Conservation (phyloP, 2,797 vertebrate genomes). For the Acipenser ruthenus region DNA sequence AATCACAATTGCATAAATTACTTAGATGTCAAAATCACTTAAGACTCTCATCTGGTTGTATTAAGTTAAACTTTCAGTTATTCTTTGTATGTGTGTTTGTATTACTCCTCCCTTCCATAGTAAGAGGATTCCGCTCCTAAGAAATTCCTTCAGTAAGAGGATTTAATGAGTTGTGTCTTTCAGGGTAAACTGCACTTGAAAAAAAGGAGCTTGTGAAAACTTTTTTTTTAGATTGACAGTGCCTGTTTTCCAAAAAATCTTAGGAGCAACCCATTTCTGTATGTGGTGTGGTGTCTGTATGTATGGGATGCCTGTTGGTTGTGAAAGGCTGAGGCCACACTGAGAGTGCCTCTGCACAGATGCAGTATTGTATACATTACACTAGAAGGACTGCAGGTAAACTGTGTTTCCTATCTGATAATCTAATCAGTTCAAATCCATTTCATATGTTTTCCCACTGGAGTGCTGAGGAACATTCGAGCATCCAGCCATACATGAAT, state of each 20-base stretch:
- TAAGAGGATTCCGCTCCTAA: too few species aligned
- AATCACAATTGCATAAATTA: constrained; percentile 3
- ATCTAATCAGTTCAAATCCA: constrained; percentile 14
- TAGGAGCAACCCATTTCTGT: too few species aligned
- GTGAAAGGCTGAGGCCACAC: constrained; percentile 8
- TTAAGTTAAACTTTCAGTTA: constrained; percentile 1
- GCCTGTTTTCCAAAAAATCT: too few species aligned
- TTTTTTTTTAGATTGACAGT: constrained; percentile 4
- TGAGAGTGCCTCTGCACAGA: not conserved
- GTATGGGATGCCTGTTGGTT: not conserved
- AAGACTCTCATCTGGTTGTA: not conserved
- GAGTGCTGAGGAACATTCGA: constrained; percentile 1
- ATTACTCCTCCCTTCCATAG: not conserved
- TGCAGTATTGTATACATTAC: not conserved
- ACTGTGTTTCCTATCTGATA: constrained; percentile 4
- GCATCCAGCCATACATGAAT: constrained; percentile 1
- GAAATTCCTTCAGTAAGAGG: too few species aligned
- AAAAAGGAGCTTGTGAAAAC: not conserved
- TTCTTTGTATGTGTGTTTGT: constrained; percentile 5
- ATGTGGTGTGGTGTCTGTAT: too few species aligned
- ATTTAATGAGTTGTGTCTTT: too few species aligned
- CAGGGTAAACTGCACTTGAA: not conserved
- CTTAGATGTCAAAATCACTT: constrained; percentile 2
- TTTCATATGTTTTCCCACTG: constrained; percentile 13
- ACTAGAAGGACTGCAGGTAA: not conserved